phyloP scores from a whole-genome alignment of 2,888 invertebrate species.

The Dermolepida albohirtum region DNA sequence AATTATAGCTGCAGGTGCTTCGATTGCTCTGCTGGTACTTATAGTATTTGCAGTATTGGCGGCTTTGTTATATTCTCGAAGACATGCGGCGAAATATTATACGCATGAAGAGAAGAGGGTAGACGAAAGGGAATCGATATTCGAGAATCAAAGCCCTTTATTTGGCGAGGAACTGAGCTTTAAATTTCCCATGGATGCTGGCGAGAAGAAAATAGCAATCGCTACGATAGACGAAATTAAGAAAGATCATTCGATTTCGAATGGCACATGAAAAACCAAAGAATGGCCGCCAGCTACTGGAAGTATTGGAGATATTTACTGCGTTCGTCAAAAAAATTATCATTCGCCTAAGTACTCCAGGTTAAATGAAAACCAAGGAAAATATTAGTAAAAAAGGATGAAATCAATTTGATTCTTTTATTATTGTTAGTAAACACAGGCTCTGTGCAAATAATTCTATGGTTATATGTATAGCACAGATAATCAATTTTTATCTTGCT shows the following conservation, averaged over 20 bases:
- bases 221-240: conserved; percentile 64
- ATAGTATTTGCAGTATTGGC: conserved; percentile 64
- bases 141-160: conserved; percentile 64
- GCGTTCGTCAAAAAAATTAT: conserved; percentile 1
- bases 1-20: conserved; percentile 69
- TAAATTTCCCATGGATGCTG: conserved; percentile 67
- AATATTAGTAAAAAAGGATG: background rate
- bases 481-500: conserved; percentile 2
- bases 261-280: conserved; percentile 55
- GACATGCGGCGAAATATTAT: conserved; percentile 83
- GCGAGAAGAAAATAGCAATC: conserved; percentile 62
- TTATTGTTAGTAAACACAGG: background rate
- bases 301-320: conserved; percentile 14
- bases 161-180: conserved; percentile 70
- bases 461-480: background rate
- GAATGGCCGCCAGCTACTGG: background rate
- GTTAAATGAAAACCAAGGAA: conserved; percentile 4
- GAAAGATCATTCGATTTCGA: conserved; percentile 60
- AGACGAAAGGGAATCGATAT: conserved; percentile 64
- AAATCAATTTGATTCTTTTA: conserved; percentile 1
- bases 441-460: background rate
- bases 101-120: conserved; percentile 79
- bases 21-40: conserved; percentile 69
- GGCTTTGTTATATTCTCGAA: conserved; percentile 75
- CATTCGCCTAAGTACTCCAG: background rate